A percentile compares a stretch with the other conserved stretches of the same genome.
These are phyloP conservation scores for Lepus americanus DNA, from an alignment of 2,113 vertebrate genomes.

Conservation along the genomic window DNA sequence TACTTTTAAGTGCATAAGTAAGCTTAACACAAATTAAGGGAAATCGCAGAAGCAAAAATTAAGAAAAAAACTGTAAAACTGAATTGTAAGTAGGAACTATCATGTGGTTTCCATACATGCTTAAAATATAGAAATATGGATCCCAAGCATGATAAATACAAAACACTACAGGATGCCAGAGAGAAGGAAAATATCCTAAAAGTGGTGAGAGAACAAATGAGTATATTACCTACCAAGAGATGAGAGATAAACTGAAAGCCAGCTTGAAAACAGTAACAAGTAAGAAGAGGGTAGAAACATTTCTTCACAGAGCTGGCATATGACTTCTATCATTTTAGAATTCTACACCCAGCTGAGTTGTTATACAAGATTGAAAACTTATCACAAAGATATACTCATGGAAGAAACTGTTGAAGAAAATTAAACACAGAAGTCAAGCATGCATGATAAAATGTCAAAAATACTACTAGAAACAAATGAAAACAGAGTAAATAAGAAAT, in stretches of 20 bases:
- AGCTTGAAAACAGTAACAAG: constrained; percentile 15
- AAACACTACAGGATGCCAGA: not conserved
- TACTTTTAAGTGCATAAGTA: constrained; percentile 33
- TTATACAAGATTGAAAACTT: constrained; percentile 10
- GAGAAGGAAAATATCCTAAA: not conserved
- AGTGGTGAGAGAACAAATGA: not conserved
- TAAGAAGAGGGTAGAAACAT: not conserved
- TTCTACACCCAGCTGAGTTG: constrained; percentile 8
- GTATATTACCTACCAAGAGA: not conserved
- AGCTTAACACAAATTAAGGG: not conserved
- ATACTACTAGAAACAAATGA: not conserved
- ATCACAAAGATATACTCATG: not conserved
- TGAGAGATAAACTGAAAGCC: not conserved
- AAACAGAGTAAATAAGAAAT: not conserved
- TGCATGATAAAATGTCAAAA: not conserved
- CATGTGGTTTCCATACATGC: not conserved
- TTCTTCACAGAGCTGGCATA: not conserved
- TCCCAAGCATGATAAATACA: not conserved
- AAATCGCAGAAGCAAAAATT: not conserved
- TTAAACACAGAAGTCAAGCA: not conserved
- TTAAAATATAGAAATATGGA: not conserved
- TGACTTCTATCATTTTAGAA: not conserved
- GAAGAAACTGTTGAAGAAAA: constrained; percentile 2
- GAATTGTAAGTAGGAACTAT: not conserved
- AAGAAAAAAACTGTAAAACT: not conserved